Percentiles rank a stretch among this genome's conserved stretches.
These are phyloP conservation scores for Ectemnius lituratus DNA, from an alignment of 2,888 invertebrate genomes.

Conservation along the genomic window DNA sequence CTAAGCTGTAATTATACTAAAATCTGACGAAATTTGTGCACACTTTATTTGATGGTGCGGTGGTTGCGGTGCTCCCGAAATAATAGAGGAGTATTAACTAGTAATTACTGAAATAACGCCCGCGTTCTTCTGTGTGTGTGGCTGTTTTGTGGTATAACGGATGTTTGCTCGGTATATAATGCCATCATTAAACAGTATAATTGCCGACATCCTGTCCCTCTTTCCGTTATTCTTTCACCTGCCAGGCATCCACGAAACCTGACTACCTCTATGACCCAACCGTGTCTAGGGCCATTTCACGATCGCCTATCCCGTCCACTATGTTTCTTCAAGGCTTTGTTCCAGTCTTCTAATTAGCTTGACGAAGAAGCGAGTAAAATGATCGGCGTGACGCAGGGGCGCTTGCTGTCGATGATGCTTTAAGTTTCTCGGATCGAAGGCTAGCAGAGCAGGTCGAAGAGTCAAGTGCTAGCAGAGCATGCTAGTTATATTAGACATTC, in stretches of 20 bases:
- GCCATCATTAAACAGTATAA: slow-evolving; percentile 74
- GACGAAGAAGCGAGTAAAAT: no score
- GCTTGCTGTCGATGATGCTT: no score
- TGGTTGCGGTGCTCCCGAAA: slow-evolving; percentile 29
- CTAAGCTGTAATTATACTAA: slow-evolving; percentile 48
- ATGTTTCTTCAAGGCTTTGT: no score
- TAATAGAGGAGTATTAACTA: slow-evolving; percentile 57
- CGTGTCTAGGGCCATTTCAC: no score
- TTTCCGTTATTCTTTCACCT: slow-evolving; percentile 61
- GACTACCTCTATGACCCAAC: no score
- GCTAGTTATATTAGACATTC: slow-evolving; percentile 74
- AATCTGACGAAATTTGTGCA: slow-evolving; percentile 49
- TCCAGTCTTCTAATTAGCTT: no score
- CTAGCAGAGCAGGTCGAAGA: slow-evolving; percentile 23
- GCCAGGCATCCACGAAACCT: slow-evolving; percentile 31
- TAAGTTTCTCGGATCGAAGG: no score
- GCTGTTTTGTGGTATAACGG: slow-evolving; percentile 59
- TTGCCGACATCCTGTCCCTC: slow-evolving; percentile 69
- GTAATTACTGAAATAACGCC: slow-evolving; percentile 72
- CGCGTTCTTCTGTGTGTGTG: neutral
- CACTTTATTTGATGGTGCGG: slow-evolving; percentile 50
- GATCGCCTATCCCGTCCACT: no score
- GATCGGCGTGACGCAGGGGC: no score
- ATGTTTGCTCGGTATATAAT: slow-evolving; percentile 66
- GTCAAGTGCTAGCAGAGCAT: slow-evolving; percentile 36